Evolutionary conservation across 2,113 vertebrate genomes (phyloP), one percentile per base, ranked within the genome.

Genomic region (Bostrychus sinensis): DNA sequence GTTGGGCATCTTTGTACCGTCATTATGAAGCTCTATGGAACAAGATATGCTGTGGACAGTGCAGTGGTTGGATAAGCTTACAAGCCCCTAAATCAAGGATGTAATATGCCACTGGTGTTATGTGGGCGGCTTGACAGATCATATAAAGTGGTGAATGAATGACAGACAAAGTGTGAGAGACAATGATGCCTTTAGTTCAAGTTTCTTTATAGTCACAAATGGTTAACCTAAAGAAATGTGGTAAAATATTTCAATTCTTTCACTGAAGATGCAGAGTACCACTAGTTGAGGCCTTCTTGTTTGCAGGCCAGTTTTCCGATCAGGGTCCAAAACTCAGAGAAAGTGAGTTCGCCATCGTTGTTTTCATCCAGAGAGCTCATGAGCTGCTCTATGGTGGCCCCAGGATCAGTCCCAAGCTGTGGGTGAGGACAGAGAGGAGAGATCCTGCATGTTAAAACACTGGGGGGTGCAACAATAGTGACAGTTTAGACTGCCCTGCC

Each of bases 301-400:
- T 90, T 80, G 76, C 73, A 62, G 0, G 91, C 91, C 62, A 93
- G 83, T 7, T 79, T 89, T 32, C 92, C 92, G 30, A 93, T 87
- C 75, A 93, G 89, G 76, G 91, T 78, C 92, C 92, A 93, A 85
- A 93, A 93, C 78, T 93, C 92, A 4, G 58, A 32, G 81, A 93
- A 93, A 1, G 89, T 93, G 81, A 93, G 88, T 75, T 93, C 89
- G 16, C 91, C 89, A 10, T 93, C 91, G 57, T 89, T 83, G 79
- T 93, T 86, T 5, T 88, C 65, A 20, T 93, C 92, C 85, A 90
- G 37, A 0, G 90, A 90, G 56, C 78, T 38, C 91, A 93, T 92
- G 70, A 93, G 92, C 72, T 84, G 66, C 41, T 92, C 88, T 12
- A 87, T 77, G 1, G 45, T 77, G 1, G 45, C 77, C 1, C 34